Evolutionary conservation across 1,140 invertebrate genomes (phyloP), one percentile per base, ranked within the genome.

Genomic region (Trachymyrmex septentrionalis): DNA sequence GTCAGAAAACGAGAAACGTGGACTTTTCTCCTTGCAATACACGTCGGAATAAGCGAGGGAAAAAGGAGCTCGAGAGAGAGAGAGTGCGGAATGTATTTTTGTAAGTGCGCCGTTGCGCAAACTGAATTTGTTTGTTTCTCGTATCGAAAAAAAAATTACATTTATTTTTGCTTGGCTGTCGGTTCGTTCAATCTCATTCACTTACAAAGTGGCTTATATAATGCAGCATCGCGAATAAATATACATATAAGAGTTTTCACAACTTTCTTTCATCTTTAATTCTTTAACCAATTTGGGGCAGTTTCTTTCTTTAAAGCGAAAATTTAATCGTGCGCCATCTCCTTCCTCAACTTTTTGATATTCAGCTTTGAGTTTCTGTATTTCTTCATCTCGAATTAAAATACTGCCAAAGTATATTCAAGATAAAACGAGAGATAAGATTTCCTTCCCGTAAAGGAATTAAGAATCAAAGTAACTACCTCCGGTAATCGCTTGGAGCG

Each of bases 51-150:
- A 67, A 67, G 34, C 34, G 64, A 66, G 55, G n/a, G 63, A 19
- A 21, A 66, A 67, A 67, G n/a, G n/a, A 30, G 12, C 21, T 21
- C 57, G 57, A 61, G 53, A 55, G 19, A 55, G 57, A 61, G 53
- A 55, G 19, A 55, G 64, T 44, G 64, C n/a, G 5, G 34, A 67
- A 57, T 0, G n/a, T 73, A 73, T 55, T 73, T 57, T 57, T 73
- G 53, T 73, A 57, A 73, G 30, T 50, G 71, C 71, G 53, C 53
- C 50, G 27, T 53, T 30, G 16, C 69, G 27, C 19, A 57, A 73
- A 73, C 53, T 38, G 30, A 57, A 73, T 73, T 73, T 73, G 30
- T 59, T 75, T 75, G 59, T 75, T 59, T 7, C 19, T 21, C n/a
- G 38, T 5, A 73, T 57, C 53, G 53, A 10, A n/a, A 21, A 21